Evolutionary conservation across 2,797 vertebrate genomes (phyloP), one percentile per base, ranked within the genome.

Genomic region (Notolabrus celidotus): DNA sequence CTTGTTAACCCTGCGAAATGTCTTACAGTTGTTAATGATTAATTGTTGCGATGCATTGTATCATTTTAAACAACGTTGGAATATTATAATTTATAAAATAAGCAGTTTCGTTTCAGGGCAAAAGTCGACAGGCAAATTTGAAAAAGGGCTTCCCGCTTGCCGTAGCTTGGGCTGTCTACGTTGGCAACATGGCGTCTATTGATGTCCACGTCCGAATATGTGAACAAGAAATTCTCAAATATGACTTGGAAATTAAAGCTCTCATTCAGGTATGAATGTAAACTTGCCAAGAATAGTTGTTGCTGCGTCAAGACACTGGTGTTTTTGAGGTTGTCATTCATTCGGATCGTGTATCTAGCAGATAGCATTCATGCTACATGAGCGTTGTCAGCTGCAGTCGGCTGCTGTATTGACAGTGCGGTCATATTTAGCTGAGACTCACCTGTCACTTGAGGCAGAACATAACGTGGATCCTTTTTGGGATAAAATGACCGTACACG

Each of bases 171-270:
- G 12, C 33, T 22, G 73, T 17, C 60, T 71, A 70, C 87, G 78
- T 84, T 56, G 53, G 59, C 67, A 92, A 94, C 56, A 98, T 98
- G 97, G 96, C 96, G 89, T 89, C 91, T 0, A 51, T 71, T 0
- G 92, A 94, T 39, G 95, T 97, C 78, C 95, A 96, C 83, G 93
- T 98, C 71, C 94, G 95, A 66, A 94, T 97, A 25, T 98, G 96
- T 42, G 94, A 97, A 77, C 97, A 98, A 89, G 97, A 99, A 91
- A 97, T 98, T 49, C 94, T 98, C 45, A 97, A 94, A 82, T 97
- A 96, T 91, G 97, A 99, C 86, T 86, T 99, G 90, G 97, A 98
- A 92, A 96, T 98, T 75, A 99, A 98, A 82, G 97, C 96, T 61
- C 92, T 97, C 29, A 95, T 98, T 70, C 97, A 98, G 97, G 97